A percentile compares a stretch with the other conserved stretches of the same genome.
Conservation (phyloP, 2,888 invertebrate species). For the Melieria picta region DNA sequence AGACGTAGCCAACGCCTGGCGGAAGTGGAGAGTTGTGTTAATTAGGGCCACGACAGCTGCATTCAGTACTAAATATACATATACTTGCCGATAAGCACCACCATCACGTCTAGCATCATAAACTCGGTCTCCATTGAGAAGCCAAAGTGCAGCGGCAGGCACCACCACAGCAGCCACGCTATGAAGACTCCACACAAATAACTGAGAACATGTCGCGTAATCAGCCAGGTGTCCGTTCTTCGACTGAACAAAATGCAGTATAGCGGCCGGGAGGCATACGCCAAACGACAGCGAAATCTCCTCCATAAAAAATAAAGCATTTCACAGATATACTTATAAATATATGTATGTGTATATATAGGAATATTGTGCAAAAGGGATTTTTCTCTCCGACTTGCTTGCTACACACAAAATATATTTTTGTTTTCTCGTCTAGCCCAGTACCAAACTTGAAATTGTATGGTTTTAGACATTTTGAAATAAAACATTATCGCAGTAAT, state of each 20-base stretch:
- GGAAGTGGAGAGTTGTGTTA: background rate
- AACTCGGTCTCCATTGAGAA: conserved; percentile 41
- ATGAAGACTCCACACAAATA: conserved; percentile 51
- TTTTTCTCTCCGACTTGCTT: conserved; percentile 3
- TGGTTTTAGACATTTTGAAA: no score
- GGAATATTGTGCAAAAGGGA: background rate
- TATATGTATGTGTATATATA: background rate
- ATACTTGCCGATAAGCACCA: conserved; percentile 45
- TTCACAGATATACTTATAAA: conserved; percentile 16
- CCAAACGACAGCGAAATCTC: conserved; percentile 38
- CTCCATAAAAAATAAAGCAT: conserved; percentile 46
- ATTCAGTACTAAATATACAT: no score
- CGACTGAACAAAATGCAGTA: conserved; percentile 50
- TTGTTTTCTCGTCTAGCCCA: background rate
- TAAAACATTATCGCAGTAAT: no score
- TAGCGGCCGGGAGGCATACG: conserved; percentile 36
- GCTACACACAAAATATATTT: background rate
- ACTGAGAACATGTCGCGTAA: conserved; percentile 45
- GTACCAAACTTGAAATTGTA: no score
- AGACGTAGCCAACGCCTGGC: conserved; percentile 71
- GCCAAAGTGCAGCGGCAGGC: conserved; percentile 48
- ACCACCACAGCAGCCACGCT: conserved; percentile 53
- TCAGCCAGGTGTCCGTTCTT: conserved; percentile 30
- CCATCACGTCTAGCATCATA: conserved; percentile 35
- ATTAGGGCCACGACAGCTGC: background rate